Conservation (phyloP, 1,140 invertebrate species). For the Megathymus violae region DNA sequence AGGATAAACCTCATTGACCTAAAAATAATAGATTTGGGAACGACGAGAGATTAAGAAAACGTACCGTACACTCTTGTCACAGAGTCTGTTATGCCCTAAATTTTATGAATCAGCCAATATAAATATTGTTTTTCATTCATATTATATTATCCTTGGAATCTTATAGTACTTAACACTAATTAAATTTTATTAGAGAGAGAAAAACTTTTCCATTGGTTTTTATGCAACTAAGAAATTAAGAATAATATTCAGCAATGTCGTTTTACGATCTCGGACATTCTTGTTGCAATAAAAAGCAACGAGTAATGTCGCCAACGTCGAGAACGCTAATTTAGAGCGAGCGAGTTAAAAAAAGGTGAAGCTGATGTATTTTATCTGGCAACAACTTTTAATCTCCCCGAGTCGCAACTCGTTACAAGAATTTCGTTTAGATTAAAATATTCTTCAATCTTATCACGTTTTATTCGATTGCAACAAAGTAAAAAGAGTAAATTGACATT, state of each 20-base stretch:
- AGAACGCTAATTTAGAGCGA: slow-evolving; percentile 17
- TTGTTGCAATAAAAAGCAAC: slow-evolving; percentile 7
- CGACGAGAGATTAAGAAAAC: too few species aligned
- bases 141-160: too few species aligned
- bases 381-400: slow-evolving; percentile 10
- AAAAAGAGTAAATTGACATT: too few species aligned
- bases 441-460: background rate
- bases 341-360: slow-evolving; percentile 9
- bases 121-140: too few species aligned
- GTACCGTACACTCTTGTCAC: too few species aligned
- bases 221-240: background rate
- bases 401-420: background rate
- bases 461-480: too few species aligned
- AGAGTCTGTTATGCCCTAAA: too few species aligned
- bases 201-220: background rate
- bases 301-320: slow-evolving; percentile 6
- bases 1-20: too few species aligned
- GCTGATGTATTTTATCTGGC: slow-evolving; percentile 15
- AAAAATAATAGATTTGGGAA: too few species aligned
- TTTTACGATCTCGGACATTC: background rate
- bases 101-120: too few species aligned
- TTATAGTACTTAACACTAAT: too few species aligned
- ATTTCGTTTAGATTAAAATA: slow-evolving; percentile 1
- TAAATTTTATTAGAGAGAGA: too few species aligned
- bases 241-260: background rate